phyloP scores from a whole-genome alignment of 2,113 vertebrate genomes.

The Oncorhynchus masou region DNA sequence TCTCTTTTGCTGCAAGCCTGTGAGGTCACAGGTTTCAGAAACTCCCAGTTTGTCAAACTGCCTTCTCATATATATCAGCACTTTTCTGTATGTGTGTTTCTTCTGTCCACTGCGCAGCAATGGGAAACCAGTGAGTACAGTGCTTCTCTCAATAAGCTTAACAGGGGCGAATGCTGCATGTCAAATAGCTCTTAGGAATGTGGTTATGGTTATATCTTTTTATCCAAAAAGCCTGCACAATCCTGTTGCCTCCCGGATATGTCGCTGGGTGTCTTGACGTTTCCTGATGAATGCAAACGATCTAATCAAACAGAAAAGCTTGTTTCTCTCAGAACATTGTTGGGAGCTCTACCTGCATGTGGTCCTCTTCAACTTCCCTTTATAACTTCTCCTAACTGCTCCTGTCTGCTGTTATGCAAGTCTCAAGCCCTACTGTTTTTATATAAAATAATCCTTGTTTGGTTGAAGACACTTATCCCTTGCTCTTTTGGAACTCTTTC shows the following conservation, averaged over 20 bases:
- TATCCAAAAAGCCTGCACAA: conserved; percentile 33
- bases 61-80: background rate
- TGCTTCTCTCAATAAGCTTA: conserved; percentile 45
- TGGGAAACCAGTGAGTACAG: conserved; percentile 83
- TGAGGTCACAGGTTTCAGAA: background rate
- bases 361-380: conserved; percentile 30
- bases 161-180: conserved; percentile 72
- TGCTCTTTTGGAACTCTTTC: conserved; percentile 27
- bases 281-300: conserved; percentile 21
- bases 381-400: background rate
- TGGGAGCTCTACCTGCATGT: conserved; percentile 52
- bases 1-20: background rate
- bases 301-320: conserved; percentile 34
- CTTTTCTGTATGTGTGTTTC: conserved; percentile 56
- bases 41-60: background rate
- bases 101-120: conserved; percentile 77
- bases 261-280: conserved; percentile 35
- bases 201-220: conserved; percentile 28
- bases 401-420: conserved; percentile 29
- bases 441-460: conserved; percentile 30
- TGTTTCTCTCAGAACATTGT: conserved; percentile 35
- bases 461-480: conserved; percentile 34
- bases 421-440: conserved; percentile 32
- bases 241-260: conserved; percentile 40
- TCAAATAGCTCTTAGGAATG: conserved; percentile 45